Percentiles rank a stretch among this genome's conserved stretches.
These are phyloP conservation scores for Toxotes lorentzi DNA, from an alignment of 2,797 vertebrate species.

Conservation along the genomic window DNA sequence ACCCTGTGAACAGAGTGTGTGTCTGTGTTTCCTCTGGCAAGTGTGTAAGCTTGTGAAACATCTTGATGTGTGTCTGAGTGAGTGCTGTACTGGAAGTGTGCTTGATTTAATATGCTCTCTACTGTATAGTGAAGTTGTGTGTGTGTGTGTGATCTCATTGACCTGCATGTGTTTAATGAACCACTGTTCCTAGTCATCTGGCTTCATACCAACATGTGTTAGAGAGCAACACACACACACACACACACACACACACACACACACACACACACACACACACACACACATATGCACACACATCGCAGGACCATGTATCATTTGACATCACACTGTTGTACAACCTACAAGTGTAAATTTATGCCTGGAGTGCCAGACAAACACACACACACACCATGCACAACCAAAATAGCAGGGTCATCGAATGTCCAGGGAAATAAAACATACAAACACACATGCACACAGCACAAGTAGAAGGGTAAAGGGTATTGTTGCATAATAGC, in stretches of 20 bases:
- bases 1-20: slow-evolving; percentile 52
- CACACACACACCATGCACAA: background rate
- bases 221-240: slow-evolving; percentile 40
- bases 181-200: slow-evolving; percentile 57
- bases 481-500: slow-evolving; percentile 11
- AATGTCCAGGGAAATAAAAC: slow-evolving; percentile 11
- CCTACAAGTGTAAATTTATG: slow-evolving; percentile 38
- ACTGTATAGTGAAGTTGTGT: slow-evolving; percentile 46
- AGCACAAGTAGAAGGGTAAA: slow-evolving; percentile 16
- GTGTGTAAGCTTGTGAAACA: slow-evolving; percentile 42
- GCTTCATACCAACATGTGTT: slow-evolving; percentile 54
- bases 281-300: slow-evolving; percentile 22
- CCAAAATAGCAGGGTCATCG: slow-evolving; percentile 31
- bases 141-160: slow-evolving; percentile 44
- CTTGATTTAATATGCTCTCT: slow-evolving; percentile 74
- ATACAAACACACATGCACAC: background rate
- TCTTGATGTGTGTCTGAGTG: slow-evolving; percentile 48
- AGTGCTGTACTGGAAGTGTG: slow-evolving; percentile 35
- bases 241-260: slow-evolving; percentile 28
- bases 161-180: slow-evolving; percentile 54
- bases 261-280: slow-evolving; percentile 19
- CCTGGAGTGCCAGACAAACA: slow-evolving; percentile 7
- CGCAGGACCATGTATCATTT: slow-evolving; percentile 40
- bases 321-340: slow-evolving; percentile 33
- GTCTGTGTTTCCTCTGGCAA: slow-evolving; percentile 48